Base-by-base conservation (phyloP, 2,113 vertebrate genomes). In the Rissa tridactyla region DNA sequence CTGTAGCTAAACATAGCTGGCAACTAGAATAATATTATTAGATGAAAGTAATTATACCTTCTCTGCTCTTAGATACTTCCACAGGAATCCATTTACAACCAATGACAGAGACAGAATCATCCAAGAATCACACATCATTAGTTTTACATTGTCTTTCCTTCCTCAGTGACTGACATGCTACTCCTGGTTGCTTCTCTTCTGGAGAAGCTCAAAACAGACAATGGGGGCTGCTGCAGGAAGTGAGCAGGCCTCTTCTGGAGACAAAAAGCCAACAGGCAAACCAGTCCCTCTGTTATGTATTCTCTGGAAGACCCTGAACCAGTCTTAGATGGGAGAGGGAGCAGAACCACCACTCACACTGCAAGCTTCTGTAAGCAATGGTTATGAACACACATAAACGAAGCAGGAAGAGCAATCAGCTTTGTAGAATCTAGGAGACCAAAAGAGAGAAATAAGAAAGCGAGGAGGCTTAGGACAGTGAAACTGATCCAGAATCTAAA, bases 401-500 rank as follows among this genome's bases (percentile, higher is more conserved):
- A 70, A 12, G 5, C 18, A 49, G 18, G 8, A 86, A 49, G 3
- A 36, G 9, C 51, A 54, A 23, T 3, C 30, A 70, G 9, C 6
- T 76, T 42, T 25, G 61, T 8, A 64, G 19, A 42, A 58, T 23
- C 51, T 23, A 40, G 13, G 16, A 75, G 23, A 78, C 5, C 5
- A 57, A 55, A 65, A 54, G 18, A 5, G 9, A 52, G 18, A 75
- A 73, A 22, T 0, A 73, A 19, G 30, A 58, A 84, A 85, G 47
- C 0, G 3, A 9, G 17, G 7, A 66, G 15, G 23, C 20, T 47
- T 5, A n/a, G 5, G 14, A 2, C 5, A 21, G 11, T 13, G 8
- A 13, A 90, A 69, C 26, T 7, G 22, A 51, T 21, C 12, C 10
- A 54, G 61, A 75, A 82, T 27, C 13, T 42, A 12, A 76, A 73